Evolutionary conservation across 2,888 invertebrate species (phyloP), one percentile per base, ranked within the genome.

Genomic region (Nemurella pictetii): DNA sequence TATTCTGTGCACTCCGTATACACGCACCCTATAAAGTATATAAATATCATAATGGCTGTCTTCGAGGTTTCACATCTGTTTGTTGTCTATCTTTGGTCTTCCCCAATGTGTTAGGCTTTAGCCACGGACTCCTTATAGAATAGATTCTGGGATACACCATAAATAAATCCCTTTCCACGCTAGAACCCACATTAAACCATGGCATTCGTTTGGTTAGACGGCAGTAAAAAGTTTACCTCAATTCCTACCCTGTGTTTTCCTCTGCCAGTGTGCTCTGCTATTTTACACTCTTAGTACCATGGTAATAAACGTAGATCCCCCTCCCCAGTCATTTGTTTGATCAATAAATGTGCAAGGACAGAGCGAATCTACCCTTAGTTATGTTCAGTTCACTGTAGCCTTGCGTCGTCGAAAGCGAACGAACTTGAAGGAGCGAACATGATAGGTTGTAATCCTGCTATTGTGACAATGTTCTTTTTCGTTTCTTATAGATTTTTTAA

Each of bases 1-100:
- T 55, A 55, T 55, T 55, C 55, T 20, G 20, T 55, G 20, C 20
- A 55, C 20, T 55, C 55, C 55, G 20, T 55, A 55, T 35, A 35
- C 12, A 55, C 12, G 20, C 55, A 55, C 55, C 20, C 55, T 2
- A 20, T 2, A 12, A 55, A 2, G 55, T 55, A 55, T 55, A 55
- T 55, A 55, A 55, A 55, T 55, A 55, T 55, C 78, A 30, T 30
- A 78, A 29, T 29, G 78, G 78, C 29, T 20, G 78, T 25, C 36
- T 35, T 35, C 35, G 20, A 26, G 7, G 30, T 25, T 28, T 12
- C 27, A 36, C 82, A 82, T 82, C 82, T 82, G 82, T 72, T 82
- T 72, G 72, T 82, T 82, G 82, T 82, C 82, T 82, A 29, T n/a
- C 72, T 30, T 30, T n/a, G 26, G 32, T 35, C 80, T 26, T 29